Percentiles rank a stretch among this genome's conserved stretches.
Evolutionary conservation across 2,113 vertebrate species (phyloP).

Genomic region (Actinemys pallida): DNA sequence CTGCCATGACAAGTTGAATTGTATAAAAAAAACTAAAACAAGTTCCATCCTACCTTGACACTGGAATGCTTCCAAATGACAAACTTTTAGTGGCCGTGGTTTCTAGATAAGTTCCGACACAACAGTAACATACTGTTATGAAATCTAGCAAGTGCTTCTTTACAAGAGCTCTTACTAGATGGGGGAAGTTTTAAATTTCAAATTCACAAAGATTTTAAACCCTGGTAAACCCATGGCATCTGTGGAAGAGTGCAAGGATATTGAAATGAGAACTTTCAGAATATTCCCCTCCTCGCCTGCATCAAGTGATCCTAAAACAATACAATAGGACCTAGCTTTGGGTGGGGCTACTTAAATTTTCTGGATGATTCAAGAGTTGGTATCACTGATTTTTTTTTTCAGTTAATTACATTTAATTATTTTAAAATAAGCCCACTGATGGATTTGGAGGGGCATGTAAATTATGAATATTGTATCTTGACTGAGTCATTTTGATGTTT

Average conservation of each 20-base stretch:
- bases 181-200: background rate
- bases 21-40: background rate
- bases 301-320: background rate
- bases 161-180: background rate
- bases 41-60: background rate
- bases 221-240: background rate
- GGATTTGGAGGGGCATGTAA: background rate
- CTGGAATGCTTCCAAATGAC: background rate
- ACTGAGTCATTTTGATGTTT: rapidly evolving
- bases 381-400: background rate
- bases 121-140: background rate
- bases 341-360: background rate
- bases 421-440: background rate
- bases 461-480: background rate
- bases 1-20: background rate
- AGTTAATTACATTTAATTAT: rapidly evolving
- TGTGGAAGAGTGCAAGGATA: background rate
- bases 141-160: too few relatives aligned
- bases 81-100: background rate
- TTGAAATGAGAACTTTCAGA: background rate
- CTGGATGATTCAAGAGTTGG: background rate
- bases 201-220: background rate
- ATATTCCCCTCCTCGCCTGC: too few relatives aligned
- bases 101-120: background rate
- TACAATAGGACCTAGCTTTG: background rate